These are phyloP conservation scores for Dipodomys ordii DNA, from an alignment of 2,113 vertebrate species.

Conservation along the genomic window DNA sequence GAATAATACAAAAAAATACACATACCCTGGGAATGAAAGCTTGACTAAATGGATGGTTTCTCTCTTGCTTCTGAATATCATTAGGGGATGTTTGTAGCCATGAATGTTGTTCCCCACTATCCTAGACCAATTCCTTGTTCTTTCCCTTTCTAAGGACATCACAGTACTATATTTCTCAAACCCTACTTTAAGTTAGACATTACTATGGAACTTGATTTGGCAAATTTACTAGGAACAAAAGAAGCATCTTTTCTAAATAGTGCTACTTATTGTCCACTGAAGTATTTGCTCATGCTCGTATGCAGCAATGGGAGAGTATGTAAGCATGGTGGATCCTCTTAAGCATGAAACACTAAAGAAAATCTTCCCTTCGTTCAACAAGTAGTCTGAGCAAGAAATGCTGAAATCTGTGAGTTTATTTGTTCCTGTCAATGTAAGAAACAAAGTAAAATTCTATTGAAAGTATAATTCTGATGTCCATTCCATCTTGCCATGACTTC, in stretches of 20 bases:
- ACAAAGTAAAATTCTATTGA: not conserved
- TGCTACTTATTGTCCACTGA: not conserved
- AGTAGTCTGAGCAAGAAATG: not conserved
- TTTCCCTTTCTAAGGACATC: not conserved
- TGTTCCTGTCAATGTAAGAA: constrained; percentile 1
- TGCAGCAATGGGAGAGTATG: not conserved
- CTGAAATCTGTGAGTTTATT: constrained; percentile 8
- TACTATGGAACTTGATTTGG: not conserved
- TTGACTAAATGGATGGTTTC: not conserved
- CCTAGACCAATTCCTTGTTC: not conserved
- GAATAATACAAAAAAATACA: not conserved
- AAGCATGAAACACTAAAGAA: not conserved
- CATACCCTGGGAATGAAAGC: not conserved
- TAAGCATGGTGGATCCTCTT: no score
- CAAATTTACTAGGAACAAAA: not conserved
- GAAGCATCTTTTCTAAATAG: not conserved
- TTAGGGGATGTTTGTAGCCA: not conserved
- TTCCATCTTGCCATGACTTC: not conserved
- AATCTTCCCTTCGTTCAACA: not conserved
- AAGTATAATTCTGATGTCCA: not conserved
- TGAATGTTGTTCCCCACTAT: not conserved
- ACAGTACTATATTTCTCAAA: not conserved
- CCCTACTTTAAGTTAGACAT: not conserved
- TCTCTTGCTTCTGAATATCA: not conserved
- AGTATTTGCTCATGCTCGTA: not conserved